Conservation (phyloP, 2,113 vertebrate species). For the Tympanuchus pallidicinctus region DNA sequence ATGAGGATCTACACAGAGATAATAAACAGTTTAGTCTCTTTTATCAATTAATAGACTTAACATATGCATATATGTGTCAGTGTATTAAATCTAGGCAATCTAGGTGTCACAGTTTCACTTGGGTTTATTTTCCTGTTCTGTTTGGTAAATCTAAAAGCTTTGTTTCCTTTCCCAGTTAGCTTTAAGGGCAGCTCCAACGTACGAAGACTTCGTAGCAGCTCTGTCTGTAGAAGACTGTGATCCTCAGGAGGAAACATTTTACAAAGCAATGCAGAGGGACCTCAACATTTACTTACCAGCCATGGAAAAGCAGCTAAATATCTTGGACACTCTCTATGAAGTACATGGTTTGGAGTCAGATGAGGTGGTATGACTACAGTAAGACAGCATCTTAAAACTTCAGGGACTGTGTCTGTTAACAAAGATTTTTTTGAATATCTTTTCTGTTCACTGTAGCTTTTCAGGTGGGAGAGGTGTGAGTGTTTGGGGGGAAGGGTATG, state of each 20-base stretch:
- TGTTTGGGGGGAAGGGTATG: constrained; percentile 11
- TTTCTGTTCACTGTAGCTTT: constrained; percentile 62
- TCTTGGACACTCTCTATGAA: constrained; percentile 93
- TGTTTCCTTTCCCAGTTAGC: constrained; percentile 84
- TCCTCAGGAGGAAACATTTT: constrained; percentile 87
- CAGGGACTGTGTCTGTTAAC: constrained; percentile 74
- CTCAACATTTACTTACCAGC: constrained; percentile 92
- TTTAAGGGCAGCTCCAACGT: constrained; percentile 92
- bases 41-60: background rate
- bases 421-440: background rate
- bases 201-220: constrained; percentile 89
- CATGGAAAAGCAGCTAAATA: constrained; percentile 92
- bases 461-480: background rate
- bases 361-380: constrained; percentile 89
- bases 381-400: constrained; percentile 49
- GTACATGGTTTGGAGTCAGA: constrained; percentile 94
- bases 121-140: background rate
- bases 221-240: constrained; percentile 87
- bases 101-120: background rate
- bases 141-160: constrained; percentile 18
- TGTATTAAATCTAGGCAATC: background rate
- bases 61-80: rapidly evolving
- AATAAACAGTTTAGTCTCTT: background rate
- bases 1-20: background rate
- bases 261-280: constrained; percentile 87